Percentiles rank a stretch among this genome's conserved stretches.
phyloP scores from a whole-genome alignment of 2,797 vertebrate genomes.

The Sebastes variabilis region DNA sequence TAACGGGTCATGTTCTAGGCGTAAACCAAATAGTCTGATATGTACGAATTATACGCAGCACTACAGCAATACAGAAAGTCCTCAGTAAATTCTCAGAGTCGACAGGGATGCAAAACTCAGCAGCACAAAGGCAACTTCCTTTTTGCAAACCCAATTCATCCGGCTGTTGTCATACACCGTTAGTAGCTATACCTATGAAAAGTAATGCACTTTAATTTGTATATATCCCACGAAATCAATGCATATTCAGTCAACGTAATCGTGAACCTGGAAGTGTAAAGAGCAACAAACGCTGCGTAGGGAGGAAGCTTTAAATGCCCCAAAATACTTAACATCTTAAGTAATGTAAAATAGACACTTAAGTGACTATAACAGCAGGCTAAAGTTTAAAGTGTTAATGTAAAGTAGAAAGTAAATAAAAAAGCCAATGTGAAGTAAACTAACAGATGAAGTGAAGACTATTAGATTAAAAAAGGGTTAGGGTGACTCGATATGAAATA shows the following conservation, averaged over 20 bases:
- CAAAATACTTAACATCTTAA: not conserved
- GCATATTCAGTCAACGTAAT: rapidly evolving
- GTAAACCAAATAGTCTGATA: not conserved
- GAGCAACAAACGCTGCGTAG: rapidly evolving
- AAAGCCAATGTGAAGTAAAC: not conserved
- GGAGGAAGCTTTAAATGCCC: not conserved
- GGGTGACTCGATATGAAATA: rapidly evolving
- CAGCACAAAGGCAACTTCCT: not conserved
- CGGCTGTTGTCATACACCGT: not conserved
- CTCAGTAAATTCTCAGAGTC: not conserved
- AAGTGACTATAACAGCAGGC: not conserved
- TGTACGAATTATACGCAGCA: not conserved
- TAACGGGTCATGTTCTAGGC: not conserved
- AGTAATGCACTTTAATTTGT: not conserved
- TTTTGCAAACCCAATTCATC: not conserved
- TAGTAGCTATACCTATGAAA: rapidly evolving
- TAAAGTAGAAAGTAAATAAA: not conserved
- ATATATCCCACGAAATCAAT: not conserved
- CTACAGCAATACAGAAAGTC: not conserved
- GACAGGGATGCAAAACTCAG: not conserved
- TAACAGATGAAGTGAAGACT: not conserved
- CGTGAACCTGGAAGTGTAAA: too few species aligned
- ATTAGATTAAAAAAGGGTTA: not conserved
- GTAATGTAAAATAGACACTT: not conserved
- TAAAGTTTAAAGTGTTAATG: not conserved